Percentiles rank a stretch among this genome's conserved stretches.
Conservation (phyloP, 2,888 invertebrate species). For the Punctoribates punctum region DNA sequence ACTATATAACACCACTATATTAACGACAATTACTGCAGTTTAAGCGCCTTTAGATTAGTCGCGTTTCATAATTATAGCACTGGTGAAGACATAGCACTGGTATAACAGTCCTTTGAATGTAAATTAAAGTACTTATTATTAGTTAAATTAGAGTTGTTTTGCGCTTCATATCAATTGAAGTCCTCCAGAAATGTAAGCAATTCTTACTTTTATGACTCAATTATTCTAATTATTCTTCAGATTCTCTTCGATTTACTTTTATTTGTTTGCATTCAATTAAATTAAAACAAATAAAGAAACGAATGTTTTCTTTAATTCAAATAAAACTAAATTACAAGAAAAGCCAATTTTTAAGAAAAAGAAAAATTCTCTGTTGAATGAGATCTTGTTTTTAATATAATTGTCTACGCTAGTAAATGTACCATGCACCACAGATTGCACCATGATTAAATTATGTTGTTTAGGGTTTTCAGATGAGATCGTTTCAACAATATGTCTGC, state of each 20-base stretch:
- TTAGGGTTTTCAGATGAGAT: no score
- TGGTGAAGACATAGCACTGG: neutral
- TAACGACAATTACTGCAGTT: neutral
- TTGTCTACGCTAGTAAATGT: no score
- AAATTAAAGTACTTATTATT: conserved; percentile 22
- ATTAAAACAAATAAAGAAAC: neutral
- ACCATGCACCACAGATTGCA: no score
- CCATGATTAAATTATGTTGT: no score
- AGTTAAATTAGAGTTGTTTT: conserved; percentile 32
- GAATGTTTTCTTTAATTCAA: neutral
- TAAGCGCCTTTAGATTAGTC: neutral
- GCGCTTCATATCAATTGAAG: neutral
- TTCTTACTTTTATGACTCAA: conserved; percentile 13
- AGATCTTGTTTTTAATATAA: no score
- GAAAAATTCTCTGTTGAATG: no score
- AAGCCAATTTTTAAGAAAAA: no score
- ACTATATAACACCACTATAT: conserved; percentile 8
- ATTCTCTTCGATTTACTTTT: neutral
- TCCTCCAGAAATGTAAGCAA: neutral
- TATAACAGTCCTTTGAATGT: neutral
- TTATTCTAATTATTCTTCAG: conserved; percentile 13
- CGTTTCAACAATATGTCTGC: no score
- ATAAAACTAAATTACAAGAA: no score
- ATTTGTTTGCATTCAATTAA: neutral
- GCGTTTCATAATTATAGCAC: neutral